Base-by-base conservation (phyloP, 2,797 vertebrate species). In the Ispidina picta region DNA sequence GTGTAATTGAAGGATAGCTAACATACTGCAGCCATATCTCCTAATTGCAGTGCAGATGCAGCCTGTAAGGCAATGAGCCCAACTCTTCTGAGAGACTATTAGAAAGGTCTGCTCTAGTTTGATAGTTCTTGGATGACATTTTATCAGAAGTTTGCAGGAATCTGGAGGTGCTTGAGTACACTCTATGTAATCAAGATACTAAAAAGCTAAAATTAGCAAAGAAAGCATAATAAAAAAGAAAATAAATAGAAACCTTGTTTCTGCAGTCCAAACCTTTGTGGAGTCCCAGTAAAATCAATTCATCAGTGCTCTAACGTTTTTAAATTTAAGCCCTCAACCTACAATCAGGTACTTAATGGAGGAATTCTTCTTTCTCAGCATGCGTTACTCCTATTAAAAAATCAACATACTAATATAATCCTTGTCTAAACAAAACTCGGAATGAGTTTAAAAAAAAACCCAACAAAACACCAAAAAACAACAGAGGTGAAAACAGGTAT, bases 61-160 rank as follows among this genome's bases (percentile, higher is more conserved):
- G 65, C 35, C 63, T 87, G 63, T 41, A 75, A 91, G 79, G 59
- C 78, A 62, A 71, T 17, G 35, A 89, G 56, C 28, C n/a, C 22
- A 76, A 37, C 52, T 68, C 39, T 71, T 73, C 39, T 72, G 46
- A 69, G 58, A 70, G 28, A 59, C 2, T 10, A 88, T 94, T 90
- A 87, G 81, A 55, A 89, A 85, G 43, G 79, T 89, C 92, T 95
- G 86, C 43, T 62, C 22, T 65, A 55, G 41, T 74, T 62, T 87
- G 88, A 84, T 94, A 93, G 66, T 46, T 83, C 58, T 54, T 48
- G 52, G 28, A 55, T 94, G 76, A 69, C 39, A 59, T 86, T 86
- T 88, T 80, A 83, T 95, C 87, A 92, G 82, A 89, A 90, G 87
- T 80, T 51, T 83, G 65, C 76, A 87, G 88, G 65, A 93, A 85